Evolutionary conservation across 1,140 invertebrate genomes (phyloP).

Genomic region (Vollenhovia emeryi): DNA sequence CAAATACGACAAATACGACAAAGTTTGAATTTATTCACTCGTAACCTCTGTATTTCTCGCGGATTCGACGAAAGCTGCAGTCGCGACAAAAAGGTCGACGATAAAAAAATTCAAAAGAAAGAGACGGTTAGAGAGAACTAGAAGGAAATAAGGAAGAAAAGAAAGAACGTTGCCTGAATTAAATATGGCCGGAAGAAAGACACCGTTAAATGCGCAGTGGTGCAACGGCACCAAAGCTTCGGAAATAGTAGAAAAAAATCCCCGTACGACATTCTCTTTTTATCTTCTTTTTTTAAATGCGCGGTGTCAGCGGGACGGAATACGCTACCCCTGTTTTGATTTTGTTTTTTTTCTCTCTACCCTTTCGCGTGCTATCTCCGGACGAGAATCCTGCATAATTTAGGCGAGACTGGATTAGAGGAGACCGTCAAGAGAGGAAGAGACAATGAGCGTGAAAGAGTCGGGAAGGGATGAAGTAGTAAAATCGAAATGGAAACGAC

Average conservation of each 20-base stretch:
- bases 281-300: slow-evolving; percentile 46
- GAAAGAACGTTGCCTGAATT: slow-evolving; percentile 27
- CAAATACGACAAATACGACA: neutral
- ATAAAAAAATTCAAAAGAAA: neutral
- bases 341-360: slow-evolving; percentile 71
- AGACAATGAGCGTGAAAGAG: slow-evolving; percentile 52
- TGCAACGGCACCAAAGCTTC: slow-evolving; percentile 49
- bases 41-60: neutral
- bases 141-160: slow-evolving; percentile 55
- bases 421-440: slow-evolving; percentile 42
- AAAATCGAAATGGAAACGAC: slow-evolving; percentile 46
- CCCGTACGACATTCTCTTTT: slow-evolving; percentile 41
- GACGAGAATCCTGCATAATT: slow-evolving; percentile 73
- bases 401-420: slow-evolving; percentile 67
- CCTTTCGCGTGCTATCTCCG: slow-evolving; percentile 59
- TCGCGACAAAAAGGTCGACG: neutral
- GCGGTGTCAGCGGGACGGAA: slow-evolving; percentile 53
- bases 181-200: slow-evolving; percentile 72
- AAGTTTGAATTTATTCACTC: slow-evolving; percentile 27
- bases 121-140: slow-evolving; percentile 37
- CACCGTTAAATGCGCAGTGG: slow-evolving; percentile 71
- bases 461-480: slow-evolving; percentile 53
- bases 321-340: slow-evolving; percentile 71
- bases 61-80: neutral
- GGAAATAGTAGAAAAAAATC: slow-evolving; percentile 61